A percentile compares a stretch with the other conserved stretches of the same genome.
These are phyloP conservation scores for Ornithoptera priamus DNA, from an alignment of 2,888 invertebrate species.

Conservation along the genomic window DNA sequence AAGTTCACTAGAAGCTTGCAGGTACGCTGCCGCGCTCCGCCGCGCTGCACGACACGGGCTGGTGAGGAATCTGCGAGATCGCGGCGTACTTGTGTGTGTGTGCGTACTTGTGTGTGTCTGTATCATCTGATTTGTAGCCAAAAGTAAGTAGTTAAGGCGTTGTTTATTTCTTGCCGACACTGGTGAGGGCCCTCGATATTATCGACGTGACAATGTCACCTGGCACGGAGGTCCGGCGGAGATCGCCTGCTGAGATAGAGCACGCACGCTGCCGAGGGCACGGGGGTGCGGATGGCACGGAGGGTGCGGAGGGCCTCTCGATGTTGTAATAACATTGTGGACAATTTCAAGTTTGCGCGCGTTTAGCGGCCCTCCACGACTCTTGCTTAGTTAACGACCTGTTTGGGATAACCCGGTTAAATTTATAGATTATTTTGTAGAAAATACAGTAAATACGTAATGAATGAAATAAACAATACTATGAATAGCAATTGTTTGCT, in stretches of 20 bases:
- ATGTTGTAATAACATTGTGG: conserved; percentile 18
- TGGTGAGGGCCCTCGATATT: background rate
- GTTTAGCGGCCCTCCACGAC: conserved; percentile 10
- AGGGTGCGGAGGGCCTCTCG: conserved; percentile 1
- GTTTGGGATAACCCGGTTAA: background rate
- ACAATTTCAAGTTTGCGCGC: background rate
- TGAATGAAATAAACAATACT: too few relatives aligned
- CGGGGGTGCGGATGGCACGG: background rate
- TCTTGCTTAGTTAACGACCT: conserved; percentile 4
- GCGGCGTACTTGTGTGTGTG: too few relatives aligned
- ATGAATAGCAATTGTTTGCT: too few relatives aligned
- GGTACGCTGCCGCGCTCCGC: too few relatives aligned
- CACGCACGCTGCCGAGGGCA: conserved; percentile 3
- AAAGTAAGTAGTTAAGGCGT: background rate
- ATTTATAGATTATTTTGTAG: background rate
- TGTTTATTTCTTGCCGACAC: conserved; percentile 16
- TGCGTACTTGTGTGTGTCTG: too few relatives aligned
- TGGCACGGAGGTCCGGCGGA: conserved; percentile 1
- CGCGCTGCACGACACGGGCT: too few relatives aligned
- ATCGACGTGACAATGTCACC: conserved; percentile 12
- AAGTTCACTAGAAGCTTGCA: background rate
- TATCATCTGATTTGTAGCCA: background rate
- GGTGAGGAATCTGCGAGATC: too few relatives aligned
- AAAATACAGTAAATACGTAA: too few relatives aligned
- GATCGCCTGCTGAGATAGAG: conserved; percentile 17